These are phyloP conservation scores for Etia nguti DNA, from an alignment of 2,113 vertebrate genomes.

Conservation along the genomic window DNA sequence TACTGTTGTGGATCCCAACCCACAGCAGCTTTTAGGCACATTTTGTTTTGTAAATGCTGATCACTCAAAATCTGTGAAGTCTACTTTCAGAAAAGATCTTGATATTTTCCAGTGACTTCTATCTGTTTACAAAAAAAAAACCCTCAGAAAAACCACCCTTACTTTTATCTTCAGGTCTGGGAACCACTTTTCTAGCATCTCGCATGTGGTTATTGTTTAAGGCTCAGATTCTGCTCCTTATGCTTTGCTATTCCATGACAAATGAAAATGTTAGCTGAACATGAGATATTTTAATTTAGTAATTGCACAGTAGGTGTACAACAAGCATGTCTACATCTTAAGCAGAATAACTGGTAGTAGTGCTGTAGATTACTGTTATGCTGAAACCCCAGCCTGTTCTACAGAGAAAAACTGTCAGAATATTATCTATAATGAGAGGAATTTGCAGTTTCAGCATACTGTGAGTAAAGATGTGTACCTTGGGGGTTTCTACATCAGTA, in stretches of 20 bases:
- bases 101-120: not conserved
- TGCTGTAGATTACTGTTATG: not conserved
- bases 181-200: not conserved
- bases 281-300: not conserved
- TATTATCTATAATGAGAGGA: not conserved
- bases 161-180: not conserved
- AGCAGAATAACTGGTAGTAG: not conserved
- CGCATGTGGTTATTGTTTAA: not conserved
- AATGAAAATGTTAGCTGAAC: not conserved
- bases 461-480: conserved; percentile 36
- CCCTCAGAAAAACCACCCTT: not conserved
- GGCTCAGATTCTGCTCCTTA: not conserved
- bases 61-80: not conserved
- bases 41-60: not conserved
- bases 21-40: not conserved
- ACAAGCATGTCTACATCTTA: not conserved
- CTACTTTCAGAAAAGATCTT: not conserved
- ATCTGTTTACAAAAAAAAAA: not conserved
- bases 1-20: not conserved
- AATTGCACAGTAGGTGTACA: not conserved
- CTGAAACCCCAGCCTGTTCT: not conserved
- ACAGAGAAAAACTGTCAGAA: not conserved
- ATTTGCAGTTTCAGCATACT: not conserved
- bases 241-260: not conserved
- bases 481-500: conserved; percentile 41